Conservation (phyloP, 2,113 vertebrate genomes). For the Myocastor coypus region DNA sequence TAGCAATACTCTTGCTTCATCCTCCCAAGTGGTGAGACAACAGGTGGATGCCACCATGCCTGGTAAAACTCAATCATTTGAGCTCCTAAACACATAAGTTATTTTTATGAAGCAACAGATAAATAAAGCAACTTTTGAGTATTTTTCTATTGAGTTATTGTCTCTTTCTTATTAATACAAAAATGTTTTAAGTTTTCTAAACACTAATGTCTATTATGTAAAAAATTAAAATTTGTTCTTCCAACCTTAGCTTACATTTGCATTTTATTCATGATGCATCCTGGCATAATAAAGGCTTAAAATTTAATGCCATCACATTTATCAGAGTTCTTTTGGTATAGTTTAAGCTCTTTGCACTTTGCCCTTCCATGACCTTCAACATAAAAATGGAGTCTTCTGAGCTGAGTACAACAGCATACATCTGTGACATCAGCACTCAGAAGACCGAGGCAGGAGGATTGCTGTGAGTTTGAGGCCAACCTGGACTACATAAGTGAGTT, state of each 20-base stretch:
- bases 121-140: background rate
- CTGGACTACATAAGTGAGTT: too few species aligned
- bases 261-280: background rate
- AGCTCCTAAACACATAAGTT: background rate
- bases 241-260: background rate
- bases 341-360: background rate
- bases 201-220: background rate
- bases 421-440: background rate
- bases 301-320: background rate
- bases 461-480: background rate
- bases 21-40: background rate
- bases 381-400: constrained; percentile 1
- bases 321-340: background rate
- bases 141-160: background rate
- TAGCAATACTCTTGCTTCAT: background rate
- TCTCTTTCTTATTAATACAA: constrained; percentile 27
- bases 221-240: background rate
- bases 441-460: background rate
- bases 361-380: background rate
- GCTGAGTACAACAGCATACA: background rate
- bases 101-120: constrained; percentile 18
- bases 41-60: background rate
- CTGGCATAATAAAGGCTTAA: constrained; percentile 1
- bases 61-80: background rate
- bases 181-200: constrained; percentile 9